These are phyloP conservation scores for Coenobita brevimanus DNA, from an alignment of 1,140 invertebrate genomes.

Conservation along the genomic window DNA sequence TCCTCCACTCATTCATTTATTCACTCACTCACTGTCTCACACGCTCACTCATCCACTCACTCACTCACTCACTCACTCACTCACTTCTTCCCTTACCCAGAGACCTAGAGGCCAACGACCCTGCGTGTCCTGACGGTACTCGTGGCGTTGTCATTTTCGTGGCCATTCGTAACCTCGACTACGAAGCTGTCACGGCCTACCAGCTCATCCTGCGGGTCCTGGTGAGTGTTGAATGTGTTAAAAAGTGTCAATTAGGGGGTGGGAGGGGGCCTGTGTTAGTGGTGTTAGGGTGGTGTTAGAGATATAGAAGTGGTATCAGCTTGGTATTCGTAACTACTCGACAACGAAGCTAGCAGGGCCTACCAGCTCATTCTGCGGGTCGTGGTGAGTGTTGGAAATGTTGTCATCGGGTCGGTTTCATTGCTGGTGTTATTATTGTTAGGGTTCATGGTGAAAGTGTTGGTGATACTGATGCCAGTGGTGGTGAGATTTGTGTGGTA, in stretches of 20 bases:
- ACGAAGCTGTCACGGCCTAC: constrained; percentile 28
- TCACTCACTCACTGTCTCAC: not conserved
- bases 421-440: too few species aligned
- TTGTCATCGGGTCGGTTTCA: too few species aligned
- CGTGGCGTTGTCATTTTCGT: constrained; percentile 30
- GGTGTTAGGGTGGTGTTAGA: too few species aligned
- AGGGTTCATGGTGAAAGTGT: too few species aligned
- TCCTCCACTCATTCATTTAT: not conserved
- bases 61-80: constrained; percentile 6
- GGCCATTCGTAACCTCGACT: constrained; percentile 43
- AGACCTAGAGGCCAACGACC: not conserved
- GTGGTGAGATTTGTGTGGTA: too few species aligned
- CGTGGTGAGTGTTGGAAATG: constrained; percentile 20
- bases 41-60: not conserved
- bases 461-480: too few species aligned
- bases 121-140: constrained; percentile 1
- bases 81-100: constrained; percentile 17
- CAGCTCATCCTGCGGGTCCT: constrained; percentile 3
- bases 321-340: too few species aligned
- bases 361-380: constrained; percentile 34
- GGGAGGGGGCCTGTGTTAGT: too few species aligned
- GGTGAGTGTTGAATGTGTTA: too few species aligned
- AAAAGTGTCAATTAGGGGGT: too few species aligned
- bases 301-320: too few species aligned
- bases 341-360: too few species aligned